Evolutionary conservation across 1,140 invertebrate species (phyloP), one percentile per base, ranked within the genome.

Genomic region (Megalonaias nervosa): DNA sequence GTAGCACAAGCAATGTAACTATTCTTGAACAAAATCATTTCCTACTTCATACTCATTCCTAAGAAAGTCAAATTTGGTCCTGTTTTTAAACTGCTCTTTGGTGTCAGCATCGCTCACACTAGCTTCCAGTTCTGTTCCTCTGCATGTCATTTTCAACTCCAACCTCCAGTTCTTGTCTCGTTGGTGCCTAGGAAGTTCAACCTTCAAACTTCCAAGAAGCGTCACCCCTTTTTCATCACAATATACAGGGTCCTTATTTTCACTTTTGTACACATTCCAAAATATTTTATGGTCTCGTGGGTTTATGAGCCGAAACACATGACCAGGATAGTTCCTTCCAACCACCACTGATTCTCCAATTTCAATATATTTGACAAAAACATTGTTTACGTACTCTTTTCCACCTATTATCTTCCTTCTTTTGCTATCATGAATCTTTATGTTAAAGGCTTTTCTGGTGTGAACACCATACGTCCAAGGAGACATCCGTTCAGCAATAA

Each of bases 61-160:
- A 5, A 31, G 31, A 31, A 31, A 31, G 31, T 31, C 31, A 2
- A 31, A 5, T 31, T 31, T 31, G 31, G 5, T 31, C 31, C n/a
- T 31, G 31, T 5, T 31, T 31, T 31, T 31, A 31, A 31, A 31
- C 31, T 31, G 31, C 31, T 1, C 5, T 31, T 31, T 31, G 31
- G 31, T 31, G 1, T 31, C 31, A 5, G 31, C 31, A 5, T 31
- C 31, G 31, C 5, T 31, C 5, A 31, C 75, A 4, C 38, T 60
- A 2, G 75, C 75, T 21, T 71, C 68, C 16, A 77, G 62, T 58
- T 77, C 75, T 26, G 75, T 77, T 48, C 75, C 75, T 59, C 69
- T 38, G 31, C 75, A 77, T 11, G 75, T 77, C 70, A 77, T 71
- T 56, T 64, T 60, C 14, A 77, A 11, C 15, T 64, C 13, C 23